Conservation (phyloP, 2,113 vertebrate species). For the Tragelaphus buxtoni region DNA sequence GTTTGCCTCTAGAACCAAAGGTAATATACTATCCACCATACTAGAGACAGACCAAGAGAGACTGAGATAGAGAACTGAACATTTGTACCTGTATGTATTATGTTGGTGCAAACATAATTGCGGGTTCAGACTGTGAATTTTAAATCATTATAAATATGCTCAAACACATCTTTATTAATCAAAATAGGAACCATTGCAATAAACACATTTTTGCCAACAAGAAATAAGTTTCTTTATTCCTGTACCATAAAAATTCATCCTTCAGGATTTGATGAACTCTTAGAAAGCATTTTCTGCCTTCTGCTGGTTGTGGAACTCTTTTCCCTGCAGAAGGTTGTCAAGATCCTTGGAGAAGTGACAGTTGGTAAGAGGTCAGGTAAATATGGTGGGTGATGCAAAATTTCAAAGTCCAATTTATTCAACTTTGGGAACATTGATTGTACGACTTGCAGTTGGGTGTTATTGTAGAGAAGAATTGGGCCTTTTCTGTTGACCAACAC, state of each 20-base stretch:
- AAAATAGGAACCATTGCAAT: not conserved
- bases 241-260: not conserved
- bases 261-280: not conserved
- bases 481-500: not conserved
- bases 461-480: not conserved
- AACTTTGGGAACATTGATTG: not conserved
- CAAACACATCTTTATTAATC: not conserved
- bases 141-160: not conserved
- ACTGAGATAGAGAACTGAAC: not conserved
- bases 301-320: not conserved
- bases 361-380: not conserved
- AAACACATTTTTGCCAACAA: not conserved
- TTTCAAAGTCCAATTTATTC: not conserved
- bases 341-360: not conserved
- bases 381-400: not conserved
- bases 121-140: not conserved
- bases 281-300: not conserved
- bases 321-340: not conserved
- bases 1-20: not conserved
- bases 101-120: not conserved
- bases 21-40: not conserved
- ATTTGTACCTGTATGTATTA: not conserved
- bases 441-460: not conserved
- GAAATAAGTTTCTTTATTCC: not conserved
- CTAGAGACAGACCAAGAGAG: not conserved